These are phyloP conservation scores for Eunapius fragilis DNA, from an alignment of 37 sponge, comb jelly and placozoan genomes.

Conservation along the genomic window DNA sequence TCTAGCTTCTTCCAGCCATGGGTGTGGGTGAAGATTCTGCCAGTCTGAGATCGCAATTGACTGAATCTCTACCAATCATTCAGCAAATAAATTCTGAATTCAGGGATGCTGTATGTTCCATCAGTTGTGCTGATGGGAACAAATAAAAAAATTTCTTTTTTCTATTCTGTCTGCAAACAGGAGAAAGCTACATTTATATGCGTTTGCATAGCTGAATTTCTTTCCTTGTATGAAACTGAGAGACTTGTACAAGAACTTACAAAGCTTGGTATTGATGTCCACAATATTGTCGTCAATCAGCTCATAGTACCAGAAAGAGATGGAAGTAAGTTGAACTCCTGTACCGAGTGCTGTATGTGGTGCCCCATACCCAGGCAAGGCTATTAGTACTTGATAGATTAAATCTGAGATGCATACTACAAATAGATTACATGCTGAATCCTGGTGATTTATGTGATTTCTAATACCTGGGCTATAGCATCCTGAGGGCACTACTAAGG, in stretches of 20 bases:
- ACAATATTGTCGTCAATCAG: constrained; percentile 96
- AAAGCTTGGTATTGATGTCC: constrained; percentile 90
- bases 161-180: constrained; percentile 36
- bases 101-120: constrained; percentile 80
- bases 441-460: too few relatives aligned
- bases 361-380: neutral
- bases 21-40: constrained; percentile 42
- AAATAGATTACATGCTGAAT: too few relatives aligned
- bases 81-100: constrained; percentile 87
- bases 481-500: too few relatives aligned
- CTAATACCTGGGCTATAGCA: too few relatives aligned
- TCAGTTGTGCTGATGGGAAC: neutral
- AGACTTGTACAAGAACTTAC: constrained; percentile 94
- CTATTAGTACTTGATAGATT: too few relatives aligned
- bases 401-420: too few relatives aligned
- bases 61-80: constrained; percentile 81
- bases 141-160: neutral
- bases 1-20: constrained; percentile 36
- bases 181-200: constrained; percentile 95
- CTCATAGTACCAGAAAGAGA: constrained; percentile 81
- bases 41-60: constrained; percentile 29
- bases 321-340: constrained; percentile 30
- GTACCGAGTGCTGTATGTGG: neutral
- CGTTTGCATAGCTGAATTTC: constrained; percentile 97
- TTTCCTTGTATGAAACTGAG: constrained; percentile 98